Conservation (phyloP, 2,113 vertebrate genomes). For the Anoura caudifer region DNA sequence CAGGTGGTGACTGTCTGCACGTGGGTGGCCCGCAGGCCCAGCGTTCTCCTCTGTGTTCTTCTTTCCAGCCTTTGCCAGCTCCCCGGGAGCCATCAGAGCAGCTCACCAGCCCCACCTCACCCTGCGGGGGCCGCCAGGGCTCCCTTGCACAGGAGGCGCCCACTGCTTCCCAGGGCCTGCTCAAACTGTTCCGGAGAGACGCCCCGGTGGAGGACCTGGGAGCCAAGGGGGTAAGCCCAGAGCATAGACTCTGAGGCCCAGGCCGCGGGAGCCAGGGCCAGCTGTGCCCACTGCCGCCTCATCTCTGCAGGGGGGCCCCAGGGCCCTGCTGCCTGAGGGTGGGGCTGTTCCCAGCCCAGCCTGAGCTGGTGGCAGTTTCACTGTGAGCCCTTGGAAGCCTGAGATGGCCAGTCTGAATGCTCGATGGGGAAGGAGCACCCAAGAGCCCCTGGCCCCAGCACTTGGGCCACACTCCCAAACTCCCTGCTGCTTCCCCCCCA, state of each 20-base stretch:
- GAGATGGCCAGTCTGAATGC: not conserved
- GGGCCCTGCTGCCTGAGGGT: fast-evolving
- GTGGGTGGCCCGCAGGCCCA: not conserved
- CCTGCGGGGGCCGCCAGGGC: conserved; percentile 58
- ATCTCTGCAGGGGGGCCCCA: not conserved
- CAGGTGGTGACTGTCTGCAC: not conserved
- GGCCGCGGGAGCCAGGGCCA: too few species aligned
- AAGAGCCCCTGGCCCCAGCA: not conserved
- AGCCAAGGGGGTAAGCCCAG: conserved; percentile 85
- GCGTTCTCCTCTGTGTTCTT: not conserved
- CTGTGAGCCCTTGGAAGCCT: not conserved
- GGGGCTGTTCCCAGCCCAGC: too few species aligned
- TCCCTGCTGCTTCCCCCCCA: conserved; percentile 61
- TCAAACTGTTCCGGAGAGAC: conserved; percentile 90
- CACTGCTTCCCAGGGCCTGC: conserved; percentile 91
- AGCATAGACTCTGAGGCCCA: fast-evolving
- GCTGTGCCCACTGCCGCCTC: not conserved
- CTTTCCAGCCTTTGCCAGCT: conserved; percentile 31
- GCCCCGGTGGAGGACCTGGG: conserved; percentile 85
- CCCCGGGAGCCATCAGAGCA: conserved; percentile 71
- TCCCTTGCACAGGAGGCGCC: conserved; percentile 83
- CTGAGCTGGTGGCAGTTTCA: not conserved
- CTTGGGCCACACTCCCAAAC: fast-evolving
- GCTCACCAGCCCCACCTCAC: conserved; percentile 65
- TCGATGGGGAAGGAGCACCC: not conserved